A percentile compares a stretch with the other conserved stretches of the same genome.
phyloP scores from a whole-genome alignment of 1,140 invertebrate genomes.

The Neodiprion pinetum region DNA sequence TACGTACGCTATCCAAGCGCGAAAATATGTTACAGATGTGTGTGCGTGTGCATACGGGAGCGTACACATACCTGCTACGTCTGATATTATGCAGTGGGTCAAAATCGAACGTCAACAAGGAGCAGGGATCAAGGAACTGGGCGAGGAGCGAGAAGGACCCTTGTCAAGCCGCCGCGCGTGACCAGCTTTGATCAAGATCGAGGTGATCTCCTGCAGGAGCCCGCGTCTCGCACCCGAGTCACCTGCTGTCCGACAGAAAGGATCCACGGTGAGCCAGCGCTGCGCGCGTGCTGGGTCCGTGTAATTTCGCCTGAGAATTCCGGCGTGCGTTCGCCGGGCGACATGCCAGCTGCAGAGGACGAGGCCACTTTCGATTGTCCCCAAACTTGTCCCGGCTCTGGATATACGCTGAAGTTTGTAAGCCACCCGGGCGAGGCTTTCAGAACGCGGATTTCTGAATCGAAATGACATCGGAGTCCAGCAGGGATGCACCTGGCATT shows the following conservation, averaged over 20 bases:
- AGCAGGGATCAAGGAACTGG: not conserved
- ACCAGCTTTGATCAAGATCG: not conserved
- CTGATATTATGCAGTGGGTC: conserved; percentile 7
- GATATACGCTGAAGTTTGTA: too few species aligned
- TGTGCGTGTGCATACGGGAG: too few species aligned
- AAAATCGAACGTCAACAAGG: conserved; percentile 12
- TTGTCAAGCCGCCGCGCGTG: not conserved
- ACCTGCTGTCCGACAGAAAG: not conserved
- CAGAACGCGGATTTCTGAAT: not conserved
- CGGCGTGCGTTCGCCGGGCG: not conserved
- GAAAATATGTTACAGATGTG: too few species aligned
- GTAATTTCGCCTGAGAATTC: not conserved
- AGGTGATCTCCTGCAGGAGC: not conserved
- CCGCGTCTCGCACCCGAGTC: not conserved
- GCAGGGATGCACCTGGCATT: not conserved
- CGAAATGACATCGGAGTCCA: not conserved
- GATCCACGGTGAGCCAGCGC: too few species aligned
- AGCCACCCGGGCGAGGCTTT: too few species aligned
- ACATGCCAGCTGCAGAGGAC: not conserved
- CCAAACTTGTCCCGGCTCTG: too few species aligned
- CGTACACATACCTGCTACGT: not conserved
- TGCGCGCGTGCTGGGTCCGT: too few species aligned
- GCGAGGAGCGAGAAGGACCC: not conserved
- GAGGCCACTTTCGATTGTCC: too few species aligned
- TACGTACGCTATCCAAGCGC: too few species aligned